A percentile compares a stretch with the other conserved stretches of the same genome.
Evolutionary conservation across 2,888 invertebrate species (phyloP).

Genomic region (Leptinotarsa juncta): DNA sequence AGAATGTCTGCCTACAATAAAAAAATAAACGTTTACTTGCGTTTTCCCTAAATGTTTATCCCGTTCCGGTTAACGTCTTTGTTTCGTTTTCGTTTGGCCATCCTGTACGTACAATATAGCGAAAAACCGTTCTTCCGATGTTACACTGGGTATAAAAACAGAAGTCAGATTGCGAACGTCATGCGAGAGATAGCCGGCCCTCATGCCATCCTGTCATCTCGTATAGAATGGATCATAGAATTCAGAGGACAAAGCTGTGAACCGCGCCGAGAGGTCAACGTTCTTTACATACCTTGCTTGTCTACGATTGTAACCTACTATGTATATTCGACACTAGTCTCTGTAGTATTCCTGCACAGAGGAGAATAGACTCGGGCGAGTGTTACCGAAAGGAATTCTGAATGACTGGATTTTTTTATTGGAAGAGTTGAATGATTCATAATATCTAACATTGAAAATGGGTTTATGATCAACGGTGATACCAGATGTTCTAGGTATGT

Average conservation of each 20-base stretch:
- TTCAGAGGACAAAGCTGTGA: slow-evolving; percentile 34
- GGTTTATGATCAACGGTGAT: too few species aligned
- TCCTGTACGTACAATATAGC: too few species aligned
- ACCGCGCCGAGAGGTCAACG: slow-evolving; percentile 39
- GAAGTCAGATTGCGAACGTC: slow-evolving; percentile 6
- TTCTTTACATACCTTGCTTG: slow-evolving; percentile 40
- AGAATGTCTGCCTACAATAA: too few species aligned
- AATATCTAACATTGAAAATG: neutral
- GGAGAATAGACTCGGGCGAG: neutral
- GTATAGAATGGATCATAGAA: slow-evolving; percentile 8
- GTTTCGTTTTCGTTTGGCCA: too few species aligned
- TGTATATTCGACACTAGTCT: slow-evolving; percentile 9
- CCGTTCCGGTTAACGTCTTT: too few species aligned
- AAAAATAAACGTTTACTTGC: too few species aligned
- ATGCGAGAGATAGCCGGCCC: neutral
- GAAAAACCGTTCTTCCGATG: too few species aligned
- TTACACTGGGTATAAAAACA: neutral
- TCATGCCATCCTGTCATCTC: slow-evolving; percentile 13
- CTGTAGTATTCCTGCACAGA: neutral
- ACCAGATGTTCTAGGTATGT: too few species aligned
- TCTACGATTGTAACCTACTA: slow-evolving; percentile 37
- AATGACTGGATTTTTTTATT: neutral
- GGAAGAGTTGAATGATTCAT: neutral
- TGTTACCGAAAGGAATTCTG: neutral
- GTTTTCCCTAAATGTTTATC: too few species aligned